phyloP scores from a whole-genome alignment of 2,113 vertebrate genomes.

The Dissostichus mawsoni region DNA sequence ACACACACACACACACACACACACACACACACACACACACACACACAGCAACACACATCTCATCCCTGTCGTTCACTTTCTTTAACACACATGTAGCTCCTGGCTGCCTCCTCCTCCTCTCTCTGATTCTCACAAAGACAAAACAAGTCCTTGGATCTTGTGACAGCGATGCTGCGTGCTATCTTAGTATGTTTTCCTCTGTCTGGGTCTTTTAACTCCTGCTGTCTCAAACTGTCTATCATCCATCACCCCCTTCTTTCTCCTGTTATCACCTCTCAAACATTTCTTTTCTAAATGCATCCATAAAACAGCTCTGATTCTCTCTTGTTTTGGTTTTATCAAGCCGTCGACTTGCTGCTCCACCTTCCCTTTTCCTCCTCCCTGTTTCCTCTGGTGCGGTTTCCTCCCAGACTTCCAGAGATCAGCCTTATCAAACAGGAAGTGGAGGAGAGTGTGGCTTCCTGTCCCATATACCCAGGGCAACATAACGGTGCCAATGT shows the following conservation, averaged over 20 bases:
- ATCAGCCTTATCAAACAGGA: constrained; percentile 70
- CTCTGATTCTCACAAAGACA: constrained; percentile 65
- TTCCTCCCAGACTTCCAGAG: constrained; percentile 62
- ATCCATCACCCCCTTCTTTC: neutral
- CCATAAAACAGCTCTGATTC: neutral
- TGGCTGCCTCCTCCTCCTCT: constrained; percentile 33
- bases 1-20: constrained; percentile 31
- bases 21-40: constrained; percentile 15
- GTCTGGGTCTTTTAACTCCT: constrained; percentile 30
- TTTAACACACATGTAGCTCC: constrained; percentile 39
- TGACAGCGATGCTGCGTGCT: constrained; percentile 31
- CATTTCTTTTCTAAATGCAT: constrained; percentile 31
- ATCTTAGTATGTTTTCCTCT: constrained; percentile 51
- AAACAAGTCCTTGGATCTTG: constrained; percentile 72
- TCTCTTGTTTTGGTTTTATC: constrained; percentile 3
- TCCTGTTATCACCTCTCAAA: constrained; percentile 9
- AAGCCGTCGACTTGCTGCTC: neutral
- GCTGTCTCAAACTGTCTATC: constrained; percentile 40
- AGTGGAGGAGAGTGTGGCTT: constrained; percentile 57
- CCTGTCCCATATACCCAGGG: constrained; percentile 64
- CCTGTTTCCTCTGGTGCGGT: constrained; percentile 49
- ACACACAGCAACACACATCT: constrained; percentile 18
- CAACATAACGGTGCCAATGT: constrained; percentile 46
- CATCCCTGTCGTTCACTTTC: constrained; percentile 38
- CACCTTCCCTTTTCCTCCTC: constrained; percentile 21